Conservation (phyloP, 2,113 vertebrate species). For the Polypterus senegalus region DNA sequence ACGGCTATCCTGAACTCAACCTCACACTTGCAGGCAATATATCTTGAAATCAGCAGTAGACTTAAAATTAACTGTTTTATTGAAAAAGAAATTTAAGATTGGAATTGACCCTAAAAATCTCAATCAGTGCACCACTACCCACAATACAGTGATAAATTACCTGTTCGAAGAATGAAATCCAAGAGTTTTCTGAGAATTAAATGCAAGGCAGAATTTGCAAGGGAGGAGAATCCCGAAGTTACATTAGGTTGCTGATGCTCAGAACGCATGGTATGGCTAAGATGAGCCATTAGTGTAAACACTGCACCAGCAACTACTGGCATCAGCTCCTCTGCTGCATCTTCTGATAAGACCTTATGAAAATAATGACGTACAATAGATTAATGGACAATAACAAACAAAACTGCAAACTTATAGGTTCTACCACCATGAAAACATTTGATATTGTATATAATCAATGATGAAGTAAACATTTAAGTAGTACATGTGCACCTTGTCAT, state of each 20-base stretch:
- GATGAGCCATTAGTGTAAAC: constrained; percentile 85
- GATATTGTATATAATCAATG: no score
- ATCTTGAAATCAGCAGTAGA: no score
- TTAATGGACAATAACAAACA: no score
- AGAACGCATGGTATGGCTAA: constrained; percentile 80
- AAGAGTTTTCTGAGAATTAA: constrained; percentile 87
- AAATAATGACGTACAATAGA: background rate
- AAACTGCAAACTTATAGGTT: no score
- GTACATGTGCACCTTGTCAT: constrained; percentile 69
- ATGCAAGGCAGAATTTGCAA: constrained; percentile 89
- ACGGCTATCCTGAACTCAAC: no score
- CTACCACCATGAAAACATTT: no score
- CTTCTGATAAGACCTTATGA: constrained; percentile 79
- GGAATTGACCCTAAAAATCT: no score
- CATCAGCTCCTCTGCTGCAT: constrained; percentile 87
- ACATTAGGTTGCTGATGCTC: constrained; percentile 73
- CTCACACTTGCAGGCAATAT: no score
- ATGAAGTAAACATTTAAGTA: no score
- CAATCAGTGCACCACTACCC: background rate
- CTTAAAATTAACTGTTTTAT: no score
- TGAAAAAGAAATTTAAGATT: no score
- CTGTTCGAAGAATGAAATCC: constrained; percentile 92
- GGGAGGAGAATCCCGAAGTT: constrained; percentile 71
- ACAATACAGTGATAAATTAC: constrained; percentile 34
- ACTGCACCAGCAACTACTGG: constrained; percentile 86